These are phyloP conservation scores for Cettia cetti DNA, from an alignment of 2,113 vertebrate species.

Conservation along the genomic window DNA sequence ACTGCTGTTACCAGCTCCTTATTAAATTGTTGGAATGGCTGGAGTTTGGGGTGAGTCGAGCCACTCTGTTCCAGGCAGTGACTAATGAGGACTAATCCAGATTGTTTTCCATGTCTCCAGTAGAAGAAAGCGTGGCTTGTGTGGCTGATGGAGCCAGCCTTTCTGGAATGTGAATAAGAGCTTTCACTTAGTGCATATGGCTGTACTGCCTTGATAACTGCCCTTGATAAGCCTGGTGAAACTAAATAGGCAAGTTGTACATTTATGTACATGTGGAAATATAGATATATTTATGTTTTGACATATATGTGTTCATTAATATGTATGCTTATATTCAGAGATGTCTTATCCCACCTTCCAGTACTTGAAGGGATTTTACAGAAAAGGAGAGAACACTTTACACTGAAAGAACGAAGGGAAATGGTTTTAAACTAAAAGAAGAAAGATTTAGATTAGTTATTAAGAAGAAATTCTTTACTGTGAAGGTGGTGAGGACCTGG, in stretches of 20 bases:
- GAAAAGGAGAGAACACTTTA: neutral
- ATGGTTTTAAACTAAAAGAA: neutral
- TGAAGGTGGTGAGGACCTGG: neutral
- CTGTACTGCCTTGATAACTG: neutral
- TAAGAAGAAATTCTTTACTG: neutral
- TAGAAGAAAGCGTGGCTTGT: constrained; percentile 18
- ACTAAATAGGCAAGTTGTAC: neutral
- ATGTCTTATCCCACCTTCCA: neutral
- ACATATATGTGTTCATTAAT: neutral
- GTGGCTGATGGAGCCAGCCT: neutral
- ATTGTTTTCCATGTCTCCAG: neutral
- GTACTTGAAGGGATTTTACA: neutral
- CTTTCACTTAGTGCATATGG: neutral
- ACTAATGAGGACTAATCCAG: neutral
- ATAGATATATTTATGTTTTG: neutral
- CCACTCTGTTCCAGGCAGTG: constrained; percentile 19
- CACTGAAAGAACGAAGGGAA: neutral
- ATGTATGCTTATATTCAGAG: neutral
- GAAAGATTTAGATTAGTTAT: neutral
- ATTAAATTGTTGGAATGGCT: neutral
- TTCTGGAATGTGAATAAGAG: neutral
- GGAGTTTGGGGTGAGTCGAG: neutral
- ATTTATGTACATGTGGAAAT: neutral
- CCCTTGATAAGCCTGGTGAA: neutral
- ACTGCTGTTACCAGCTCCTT: neutral